Percentiles rank a stretch among this genome's conserved stretches.
Conservation (phyloP, 2,888 invertebrate species). For the Synanthedon tipuliformis region DNA sequence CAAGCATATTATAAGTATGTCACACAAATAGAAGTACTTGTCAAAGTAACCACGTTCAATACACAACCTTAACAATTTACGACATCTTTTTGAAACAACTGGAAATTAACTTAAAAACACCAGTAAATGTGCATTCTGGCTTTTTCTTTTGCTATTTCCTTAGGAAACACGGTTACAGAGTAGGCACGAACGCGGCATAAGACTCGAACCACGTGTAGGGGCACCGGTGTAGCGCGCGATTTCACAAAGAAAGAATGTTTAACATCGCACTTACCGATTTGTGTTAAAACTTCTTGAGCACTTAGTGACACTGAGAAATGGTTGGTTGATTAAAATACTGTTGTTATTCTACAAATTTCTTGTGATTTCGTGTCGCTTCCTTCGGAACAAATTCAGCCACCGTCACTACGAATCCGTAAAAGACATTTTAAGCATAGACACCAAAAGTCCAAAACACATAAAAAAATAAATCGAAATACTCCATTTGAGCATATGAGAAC, state of each 20-base stretch:
- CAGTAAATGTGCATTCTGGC: conserved; percentile 18
- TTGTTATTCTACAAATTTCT: conserved; percentile 46
- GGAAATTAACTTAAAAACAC: conserved; percentile 23
- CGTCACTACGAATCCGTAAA: conserved; percentile 69
- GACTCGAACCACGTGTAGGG: conserved; percentile 60
- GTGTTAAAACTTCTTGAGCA: conserved; percentile 61
- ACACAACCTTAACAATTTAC: conserved; percentile 46
- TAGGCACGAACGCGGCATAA: conserved; percentile 38
- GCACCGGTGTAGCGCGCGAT: conserved; percentile 57
- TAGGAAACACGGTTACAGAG: conserved; percentile 35
- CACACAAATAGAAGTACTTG: conserved; percentile 27
- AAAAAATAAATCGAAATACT: conserved; percentile 12
- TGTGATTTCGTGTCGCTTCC: conserved; percentile 61
- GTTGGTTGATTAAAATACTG: conserved; percentile 42
- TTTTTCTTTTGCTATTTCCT: conserved; percentile 21
- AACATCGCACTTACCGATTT: conserved; percentile 64
- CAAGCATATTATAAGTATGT: conserved; percentile 29
- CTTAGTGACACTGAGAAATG: conserved; percentile 56
- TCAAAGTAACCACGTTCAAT: conserved; percentile 63
- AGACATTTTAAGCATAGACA: conserved; percentile 63
- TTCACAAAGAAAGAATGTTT: conserved; percentile 36
- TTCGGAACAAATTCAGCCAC: conserved; percentile 69
- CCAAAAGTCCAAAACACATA: conserved; percentile 45
- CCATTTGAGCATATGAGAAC: no score
- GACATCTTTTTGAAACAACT: conserved; percentile 24